Evolutionary conservation across 2,888 invertebrate species (phyloP).

Genomic region (Osmoderma eremita): DNA sequence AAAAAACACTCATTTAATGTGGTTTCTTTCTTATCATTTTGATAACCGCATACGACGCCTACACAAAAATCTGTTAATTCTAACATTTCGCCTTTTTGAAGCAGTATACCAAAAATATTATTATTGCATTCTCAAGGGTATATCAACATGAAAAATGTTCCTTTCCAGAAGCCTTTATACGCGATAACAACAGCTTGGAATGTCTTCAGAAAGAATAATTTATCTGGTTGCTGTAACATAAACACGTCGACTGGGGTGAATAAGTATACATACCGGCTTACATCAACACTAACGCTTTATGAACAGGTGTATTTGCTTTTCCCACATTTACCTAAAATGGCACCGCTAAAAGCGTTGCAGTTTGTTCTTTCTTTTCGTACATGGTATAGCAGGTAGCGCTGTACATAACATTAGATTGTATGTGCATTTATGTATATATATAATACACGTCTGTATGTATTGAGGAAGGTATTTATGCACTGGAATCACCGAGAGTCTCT

Average conservation of each 20-base stretch:
- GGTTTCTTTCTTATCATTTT: no score
- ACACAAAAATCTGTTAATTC: no score
- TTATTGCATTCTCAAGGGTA: not conserved
- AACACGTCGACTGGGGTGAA: constrained; percentile 1
- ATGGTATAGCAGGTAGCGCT: not conserved
- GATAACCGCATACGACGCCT: no score
- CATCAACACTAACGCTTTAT: constrained; percentile 23
- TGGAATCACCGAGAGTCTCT: no score
- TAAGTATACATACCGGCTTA: constrained; percentile 18
- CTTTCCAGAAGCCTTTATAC: constrained; percentile 11
- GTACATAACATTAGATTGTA: no score
- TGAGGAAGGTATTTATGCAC: no score
- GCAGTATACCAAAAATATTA: not conserved
- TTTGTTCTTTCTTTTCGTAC: constrained; percentile 20
- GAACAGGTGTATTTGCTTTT: constrained; percentile 31
- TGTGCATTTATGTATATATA: no score
- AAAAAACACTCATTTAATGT: no score
- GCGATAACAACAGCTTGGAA: constrained; percentile 4
- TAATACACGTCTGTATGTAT: no score
- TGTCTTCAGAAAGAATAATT: constrained; percentile 29
- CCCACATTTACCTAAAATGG: constrained; percentile 32
- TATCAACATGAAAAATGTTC: constrained; percentile 12
- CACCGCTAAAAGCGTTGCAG: constrained; percentile 19
- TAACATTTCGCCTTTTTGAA: no score
- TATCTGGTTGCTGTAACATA: constrained; percentile 24